Evolutionary conservation across 2,888 invertebrate genomes (phyloP).

Genomic region (Myopa testacea): DNA sequence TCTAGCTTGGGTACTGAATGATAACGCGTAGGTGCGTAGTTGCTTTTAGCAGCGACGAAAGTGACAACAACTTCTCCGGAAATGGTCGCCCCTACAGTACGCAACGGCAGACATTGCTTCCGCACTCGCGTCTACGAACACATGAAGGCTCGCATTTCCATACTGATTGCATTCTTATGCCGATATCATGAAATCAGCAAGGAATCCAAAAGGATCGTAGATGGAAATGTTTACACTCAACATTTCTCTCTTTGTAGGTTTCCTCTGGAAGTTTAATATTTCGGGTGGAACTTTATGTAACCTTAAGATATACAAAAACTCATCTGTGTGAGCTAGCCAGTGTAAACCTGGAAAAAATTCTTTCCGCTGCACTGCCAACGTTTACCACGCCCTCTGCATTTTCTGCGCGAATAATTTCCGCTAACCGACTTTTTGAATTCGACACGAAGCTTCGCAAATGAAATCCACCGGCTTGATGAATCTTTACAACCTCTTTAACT

Average conservation of each 20-base stretch:
- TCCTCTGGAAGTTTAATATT: background rate
- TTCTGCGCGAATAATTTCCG: background rate
- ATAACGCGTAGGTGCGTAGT: too few species aligned
- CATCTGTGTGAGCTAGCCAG: background rate
- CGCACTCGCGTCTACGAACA: too few species aligned
- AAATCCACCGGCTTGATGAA: slow-evolving; percentile 1
- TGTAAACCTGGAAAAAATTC: slow-evolving; percentile 12
- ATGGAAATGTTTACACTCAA: background rate
- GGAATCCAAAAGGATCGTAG: background rate
- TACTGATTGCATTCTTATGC: background rate
- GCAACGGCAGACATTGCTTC: too few species aligned
- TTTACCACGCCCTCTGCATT: background rate
- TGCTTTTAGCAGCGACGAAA: too few species aligned
- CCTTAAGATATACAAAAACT: background rate
- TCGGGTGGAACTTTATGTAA: slow-evolving; percentile 2
- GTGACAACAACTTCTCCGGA: too few species aligned
- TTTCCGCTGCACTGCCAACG: background rate
- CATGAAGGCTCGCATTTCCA: too few species aligned
- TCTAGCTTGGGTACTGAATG: too few species aligned
- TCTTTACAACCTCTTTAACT: background rate
- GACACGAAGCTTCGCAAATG: too few species aligned
- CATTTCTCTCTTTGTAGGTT: slow-evolving; percentile 10
- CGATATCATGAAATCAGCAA: too few species aligned
- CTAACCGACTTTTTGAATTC: slow-evolving; percentile 13
- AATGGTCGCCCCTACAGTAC: too few species aligned